Base-by-base conservation (phyloP, 2,888 invertebrate genomes). In the Halocaridina rubra region DNA sequence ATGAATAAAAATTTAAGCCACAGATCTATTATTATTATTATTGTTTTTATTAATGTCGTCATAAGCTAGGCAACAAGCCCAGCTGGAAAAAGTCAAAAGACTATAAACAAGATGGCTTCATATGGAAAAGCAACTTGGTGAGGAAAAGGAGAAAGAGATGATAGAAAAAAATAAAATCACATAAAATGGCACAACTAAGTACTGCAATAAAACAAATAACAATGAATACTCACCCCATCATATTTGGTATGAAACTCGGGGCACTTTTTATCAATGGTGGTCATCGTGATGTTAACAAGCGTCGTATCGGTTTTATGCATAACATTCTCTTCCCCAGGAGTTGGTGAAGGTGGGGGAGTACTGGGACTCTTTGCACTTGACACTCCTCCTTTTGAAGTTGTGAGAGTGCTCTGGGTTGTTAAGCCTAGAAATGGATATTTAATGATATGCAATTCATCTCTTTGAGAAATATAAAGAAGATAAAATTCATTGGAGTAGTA, bases 201-300 rank as follows among this genome's bases (percentile, higher is more conserved):
- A 27, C 27, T 27, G 22, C 69, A 46, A n/a, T 8, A 74, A 10
- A 19, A 32, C 8, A 61, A 61, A 61, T n/a, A 29, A 71, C n/a
- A 13, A 32, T n/a, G 61, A 27, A 53, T 53, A 79, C 80, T 75
- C 39, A 82, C 86, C 32, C 80, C 85, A 71, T 88, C 84, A 59
- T 88, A 88, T 75, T 86, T 86, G 5, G 33, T 75, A 16, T 82
- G 59, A 59, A 86, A 88, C 22, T 88, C 88, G 8, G 88, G 86
- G 16, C 78, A 79, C 27, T 76, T 84, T 22, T 61, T 27, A 64
- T 88, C 76, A 19, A 88, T 77, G n/a, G 76, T 86, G 8, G 39
- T 61, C 5, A 88, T 85, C 61, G 79, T 88, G 30, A 88, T 88
- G 29, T 67, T 77, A 46, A 88, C 88, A 22, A 88, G 86, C 16